Base-by-base conservation (phyloP, 1,140 invertebrate genomes). In the Fopius arisanus region DNA sequence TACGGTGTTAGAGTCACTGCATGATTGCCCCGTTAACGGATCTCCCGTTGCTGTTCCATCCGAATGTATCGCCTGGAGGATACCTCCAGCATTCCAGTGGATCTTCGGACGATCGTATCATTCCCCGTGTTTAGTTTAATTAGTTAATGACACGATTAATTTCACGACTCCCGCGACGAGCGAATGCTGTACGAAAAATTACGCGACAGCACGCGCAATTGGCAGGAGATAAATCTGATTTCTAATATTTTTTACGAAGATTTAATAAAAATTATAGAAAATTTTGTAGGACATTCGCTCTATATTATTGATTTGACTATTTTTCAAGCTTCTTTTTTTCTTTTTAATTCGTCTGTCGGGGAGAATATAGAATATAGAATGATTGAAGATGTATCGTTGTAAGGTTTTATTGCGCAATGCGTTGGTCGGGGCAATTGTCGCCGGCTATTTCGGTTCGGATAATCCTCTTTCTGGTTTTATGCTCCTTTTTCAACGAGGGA, bases 11-110 rank as follows among this genome's bases (percentile, higher is more conserved):
- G 40, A 48, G 43, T 69, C 67, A 67, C 40, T 67, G 40, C 66
- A 69, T 48, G 43, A 48, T 48, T 51, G 19, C 41, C 33, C 67
- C 67, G 67, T 69, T 69, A 69, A 48, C 67, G 67, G 67, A 69
- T 69, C 67, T 69, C 54, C 54, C 54, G 54, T 59, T 48, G 43
- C 43, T 37, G 43, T 19, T 19, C 10, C 23, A 23, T 59, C 54
- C 23, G 21, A 59, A 59, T 59, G 23, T 59, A 59, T 26, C 54
- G 54, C 54, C 54, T 21, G 21, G 12, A 59, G 54, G 21, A 26
- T 59, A 10, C 5, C 19, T 59, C 19, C 5, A n/a, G 54, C 23
- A 59, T 59, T 59, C 54, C 54, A 59, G 6, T 21, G 43, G 54
- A 59, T 26, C 21, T 5, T 59, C 26, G 26, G 54, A 7, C 19